Evolutionary conservation across 2,113 vertebrate genomes (phyloP).

Genomic region (Aphelocoma coerulescens): DNA sequence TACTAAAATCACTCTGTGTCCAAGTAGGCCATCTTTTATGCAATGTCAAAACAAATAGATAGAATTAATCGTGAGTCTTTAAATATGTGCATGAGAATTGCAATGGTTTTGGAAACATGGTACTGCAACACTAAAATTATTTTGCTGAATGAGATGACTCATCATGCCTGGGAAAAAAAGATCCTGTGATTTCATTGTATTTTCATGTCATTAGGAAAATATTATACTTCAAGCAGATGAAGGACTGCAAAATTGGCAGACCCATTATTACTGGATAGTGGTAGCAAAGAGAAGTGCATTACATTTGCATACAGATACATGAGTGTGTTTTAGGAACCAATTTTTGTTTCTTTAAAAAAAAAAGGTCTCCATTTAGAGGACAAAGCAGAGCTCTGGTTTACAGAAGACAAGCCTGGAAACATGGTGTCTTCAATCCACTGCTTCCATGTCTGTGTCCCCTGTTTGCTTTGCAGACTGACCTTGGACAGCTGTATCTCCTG

Average conservation of each 20-base stretch:
- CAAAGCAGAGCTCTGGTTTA: neutral
- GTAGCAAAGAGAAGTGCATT: neutral
- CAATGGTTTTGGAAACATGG: neutral
- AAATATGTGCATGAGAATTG: neutral
- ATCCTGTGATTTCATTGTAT: slow-evolving; percentile 11
- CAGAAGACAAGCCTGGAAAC: neutral
- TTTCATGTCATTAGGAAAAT: slow-evolving; percentile 44
- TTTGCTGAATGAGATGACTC: slow-evolving; percentile 29
- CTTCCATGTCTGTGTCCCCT: slow-evolving; percentile 54
- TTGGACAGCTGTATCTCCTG: neutral
- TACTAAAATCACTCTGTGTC: neutral
- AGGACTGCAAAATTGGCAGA: slow-evolving; percentile 37
- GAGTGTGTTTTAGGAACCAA: neutral
- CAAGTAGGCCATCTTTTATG: neutral
- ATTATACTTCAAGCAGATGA: slow-evolving; percentile 16
- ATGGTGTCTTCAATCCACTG: slow-evolving; percentile 43
- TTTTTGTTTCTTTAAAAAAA: neutral
- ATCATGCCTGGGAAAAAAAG: neutral
- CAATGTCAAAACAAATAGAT: neutral
- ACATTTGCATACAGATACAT: neutral
- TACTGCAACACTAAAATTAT: neutral
- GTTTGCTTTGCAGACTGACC: neutral
- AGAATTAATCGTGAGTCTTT: neutral
- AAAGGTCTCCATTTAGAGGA: neutral
- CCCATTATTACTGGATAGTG: neutral